Evolutionary conservation across 2,888 invertebrate genomes (phyloP), one percentile per base, ranked within the genome.

Genomic region (Epistrophe grossulariae): DNA sequence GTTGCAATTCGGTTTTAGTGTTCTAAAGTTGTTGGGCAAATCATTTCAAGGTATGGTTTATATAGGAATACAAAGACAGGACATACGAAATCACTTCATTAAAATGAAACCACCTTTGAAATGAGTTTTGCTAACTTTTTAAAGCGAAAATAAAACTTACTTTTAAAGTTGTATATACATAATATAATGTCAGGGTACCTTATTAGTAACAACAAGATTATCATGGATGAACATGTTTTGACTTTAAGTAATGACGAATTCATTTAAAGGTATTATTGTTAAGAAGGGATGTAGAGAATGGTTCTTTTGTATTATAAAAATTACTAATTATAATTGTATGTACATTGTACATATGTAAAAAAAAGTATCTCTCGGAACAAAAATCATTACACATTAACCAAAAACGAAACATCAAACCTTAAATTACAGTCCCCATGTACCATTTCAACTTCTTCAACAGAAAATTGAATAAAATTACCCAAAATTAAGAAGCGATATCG

Each of bases 1-100:
- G 73, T 62, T 79, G 79, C 79, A 74, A 66, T 83, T 70, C 10
- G 40, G 52, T 52, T 81, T 43, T 24, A 50, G 35, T n/a, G n/a
- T 68, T 2, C 24, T 4, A 57, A 78, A 78, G 59, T 68, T 78
- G 48, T 52, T 19, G n/a, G 9, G 48, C 19, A 45, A 72, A 73
- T 73, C 52, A 60, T 59, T 24, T 10, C 15, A 57, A 64, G 24
- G 13, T 31, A 17, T n/a, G 1, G 6, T 7, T 7, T n/a, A 57
- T 24, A 24, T 15, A 55, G 15, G 7, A 31, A 9, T 8, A 13
- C 6, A 31, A 43, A 10, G 35, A 66, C 19, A 50, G 35, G 35
- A 64, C 35, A 15, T 43, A 35, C 66, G 11, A 72, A 50, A 71
- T 64, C 78, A 64, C 71, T 78, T 48, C 45, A 60, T 48, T 70